These are phyloP conservation scores for Uromys caudimaculatus DNA, from an alignment of 2,797 vertebrate genomes.

Conservation along the genomic window DNA sequence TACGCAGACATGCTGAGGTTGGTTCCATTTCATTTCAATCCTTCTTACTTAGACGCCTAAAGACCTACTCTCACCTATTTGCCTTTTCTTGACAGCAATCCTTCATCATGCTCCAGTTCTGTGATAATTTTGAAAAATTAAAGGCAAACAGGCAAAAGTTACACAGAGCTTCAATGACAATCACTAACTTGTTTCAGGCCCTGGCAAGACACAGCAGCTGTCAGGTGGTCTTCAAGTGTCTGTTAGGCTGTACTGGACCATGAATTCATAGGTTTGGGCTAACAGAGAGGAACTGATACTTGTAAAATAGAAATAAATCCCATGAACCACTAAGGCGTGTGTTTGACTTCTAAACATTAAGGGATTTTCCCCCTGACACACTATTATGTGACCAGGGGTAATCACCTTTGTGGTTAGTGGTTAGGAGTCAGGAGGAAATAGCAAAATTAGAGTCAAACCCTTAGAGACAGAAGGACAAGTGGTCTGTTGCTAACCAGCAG, in stretches of 20 bases:
- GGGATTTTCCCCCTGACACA: neutral
- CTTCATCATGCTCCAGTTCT: constrained; percentile 69
- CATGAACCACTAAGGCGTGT: neutral
- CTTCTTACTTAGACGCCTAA: constrained; percentile 38
- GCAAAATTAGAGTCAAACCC: neutral
- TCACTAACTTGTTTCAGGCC: constrained; percentile 4
- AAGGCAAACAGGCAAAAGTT: constrained; percentile 60
- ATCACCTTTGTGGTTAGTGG: neutral
- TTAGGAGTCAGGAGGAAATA: neutral
- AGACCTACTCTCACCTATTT: constrained; percentile 50
- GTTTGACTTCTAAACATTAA: neutral
- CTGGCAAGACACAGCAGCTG: neutral
- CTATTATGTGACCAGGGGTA: neutral
- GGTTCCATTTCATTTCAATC: neutral
- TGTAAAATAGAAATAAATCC: neutral
- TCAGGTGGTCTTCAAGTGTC: neutral
- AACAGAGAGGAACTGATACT: neutral
- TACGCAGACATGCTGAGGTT: neutral
- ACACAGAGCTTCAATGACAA: constrained; percentile 33
- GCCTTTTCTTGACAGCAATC: constrained; percentile 48
- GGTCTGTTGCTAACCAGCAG: neutral
- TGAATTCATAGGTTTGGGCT: neutral
- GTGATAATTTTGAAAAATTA: constrained; percentile 75
- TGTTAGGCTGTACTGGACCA: neutral
- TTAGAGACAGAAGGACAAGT: neutral